phyloP scores from a whole-genome alignment of 2,113 vertebrate genomes.

The Cryptotis parvus region DNA sequence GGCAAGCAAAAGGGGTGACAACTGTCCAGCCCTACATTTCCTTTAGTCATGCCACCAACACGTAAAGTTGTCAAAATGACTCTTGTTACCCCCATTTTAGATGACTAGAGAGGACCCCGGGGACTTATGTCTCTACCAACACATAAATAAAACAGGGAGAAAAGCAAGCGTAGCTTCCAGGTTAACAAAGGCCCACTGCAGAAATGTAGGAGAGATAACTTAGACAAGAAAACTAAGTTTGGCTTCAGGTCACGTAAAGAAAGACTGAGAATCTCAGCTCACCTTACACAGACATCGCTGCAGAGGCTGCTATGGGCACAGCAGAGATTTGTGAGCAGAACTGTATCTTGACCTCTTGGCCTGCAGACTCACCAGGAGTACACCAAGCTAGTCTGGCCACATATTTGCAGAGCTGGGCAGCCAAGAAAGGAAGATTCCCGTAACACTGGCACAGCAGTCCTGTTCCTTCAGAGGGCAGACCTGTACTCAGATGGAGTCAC shows the following conservation, averaged over 20 bases:
- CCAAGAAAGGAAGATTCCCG: background rate
- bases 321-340: background rate
- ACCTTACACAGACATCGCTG: background rate
- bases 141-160: background rate
- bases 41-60: slow-evolving; percentile 32
- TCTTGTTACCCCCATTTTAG: background rate
- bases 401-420: slow-evolving; percentile 8
- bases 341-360: background rate
- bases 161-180: slow-evolving; percentile 4
- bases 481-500: background rate
- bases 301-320: background rate
- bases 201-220: background rate
- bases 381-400: slow-evolving; percentile 7
- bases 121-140: background rate
- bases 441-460: background rate
- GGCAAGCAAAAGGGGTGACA: slow-evolving; percentile 40
- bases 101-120: background rate
- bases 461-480: slow-evolving; percentile 35
- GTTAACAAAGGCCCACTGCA: slow-evolving; percentile 5
- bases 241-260: background rate
- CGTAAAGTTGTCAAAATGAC: background rate
- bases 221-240: slow-evolving; percentile 44
- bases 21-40: background rate
- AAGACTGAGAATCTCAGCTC: background rate
- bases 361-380: background rate